Conservation (phyloP, 2,113 vertebrate species). For the Furnarius figulus region DNA sequence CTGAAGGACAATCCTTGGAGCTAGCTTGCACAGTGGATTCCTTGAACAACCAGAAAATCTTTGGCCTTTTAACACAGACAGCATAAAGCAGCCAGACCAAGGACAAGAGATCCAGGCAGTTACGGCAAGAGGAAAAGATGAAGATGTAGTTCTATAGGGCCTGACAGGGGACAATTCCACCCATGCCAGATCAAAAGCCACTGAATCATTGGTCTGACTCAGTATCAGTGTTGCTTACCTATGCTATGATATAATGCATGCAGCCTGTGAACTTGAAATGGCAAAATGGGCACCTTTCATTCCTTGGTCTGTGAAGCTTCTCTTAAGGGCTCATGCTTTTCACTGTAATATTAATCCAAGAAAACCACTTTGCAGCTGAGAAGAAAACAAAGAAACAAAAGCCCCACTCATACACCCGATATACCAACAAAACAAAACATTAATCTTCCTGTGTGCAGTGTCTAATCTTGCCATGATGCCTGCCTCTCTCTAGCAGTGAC, state of each 20-base stretch:
- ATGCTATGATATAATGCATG: fast-evolving
- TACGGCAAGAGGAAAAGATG: neutral
- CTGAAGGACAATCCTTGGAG: neutral
- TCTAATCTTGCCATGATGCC: neutral
- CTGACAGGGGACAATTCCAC: neutral
- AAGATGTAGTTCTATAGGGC: neutral
- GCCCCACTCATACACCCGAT: fast-evolving
- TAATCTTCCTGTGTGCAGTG: neutral
- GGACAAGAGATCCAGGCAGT: neutral
- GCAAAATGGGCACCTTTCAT: neutral
- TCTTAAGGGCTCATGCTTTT: neutral
- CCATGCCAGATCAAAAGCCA: neutral
- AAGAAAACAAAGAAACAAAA: neutral
- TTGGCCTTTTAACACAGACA: neutral
- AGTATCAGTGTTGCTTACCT: neutral
- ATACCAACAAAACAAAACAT: neutral
- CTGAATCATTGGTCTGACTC: neutral
- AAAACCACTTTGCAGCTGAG: neutral
- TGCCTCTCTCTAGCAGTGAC: neutral
- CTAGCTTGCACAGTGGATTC: neutral
- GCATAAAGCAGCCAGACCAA: neutral
- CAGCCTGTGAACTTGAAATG: neutral
- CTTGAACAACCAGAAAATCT: neutral
- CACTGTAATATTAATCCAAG: neutral
- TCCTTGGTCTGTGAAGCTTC: neutral